Percentiles rank a stretch among this genome's conserved stretches.
These are phyloP conservation scores for Anabas testudineus DNA, from an alignment of 2,797 vertebrate genomes.

Conservation along the genomic window DNA sequence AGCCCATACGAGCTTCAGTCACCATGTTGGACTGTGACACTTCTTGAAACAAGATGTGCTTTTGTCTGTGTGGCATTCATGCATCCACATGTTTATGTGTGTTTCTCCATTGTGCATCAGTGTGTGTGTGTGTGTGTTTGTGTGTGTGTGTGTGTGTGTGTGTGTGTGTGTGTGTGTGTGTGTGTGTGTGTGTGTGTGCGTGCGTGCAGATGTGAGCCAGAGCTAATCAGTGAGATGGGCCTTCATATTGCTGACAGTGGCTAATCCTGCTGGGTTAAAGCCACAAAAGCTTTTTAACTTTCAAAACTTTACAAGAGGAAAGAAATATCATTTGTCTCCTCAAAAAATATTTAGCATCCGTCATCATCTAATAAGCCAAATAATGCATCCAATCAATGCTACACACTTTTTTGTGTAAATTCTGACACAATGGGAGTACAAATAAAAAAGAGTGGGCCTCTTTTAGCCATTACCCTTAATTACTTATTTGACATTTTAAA, in stretches of 20 bases:
- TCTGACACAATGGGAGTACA: conserved; percentile 34
- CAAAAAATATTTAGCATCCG: conserved; percentile 61
- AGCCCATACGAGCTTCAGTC: conserved; percentile 27
- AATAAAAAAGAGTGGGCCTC: conserved; percentile 11
- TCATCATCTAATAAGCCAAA: conserved; percentile 68
- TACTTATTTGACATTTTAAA: conserved; percentile 37
- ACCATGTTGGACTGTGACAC: conserved; percentile 6
- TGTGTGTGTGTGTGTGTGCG: conserved; percentile 25
- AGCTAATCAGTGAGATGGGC: conserved; percentile 70
- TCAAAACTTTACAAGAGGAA: conserved; percentile 54
- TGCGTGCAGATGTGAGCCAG: conserved; percentile 60
- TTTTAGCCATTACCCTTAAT: conserved; percentile 44
- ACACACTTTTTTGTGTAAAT: conserved; percentile 29
- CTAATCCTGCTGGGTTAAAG: conserved; percentile 66
- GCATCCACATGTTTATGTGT: not conserved
- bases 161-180: conserved; percentile 19
- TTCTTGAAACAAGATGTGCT: conserved; percentile 11
- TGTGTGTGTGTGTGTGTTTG: conserved; percentile 14
- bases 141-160: conserved; percentile 31
- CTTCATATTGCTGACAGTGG: conserved; percentile 68
- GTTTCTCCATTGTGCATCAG: not conserved
- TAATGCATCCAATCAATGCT: conserved; percentile 59
- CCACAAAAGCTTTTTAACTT: conserved; percentile 81
- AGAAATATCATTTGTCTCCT: conserved; percentile 63
- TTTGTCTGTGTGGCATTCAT: conserved; percentile 6